A percentile compares a stretch with the other conserved stretches of the same genome.
Evolutionary conservation across 2,888 invertebrate genomes (phyloP).

Genomic region (Acrobasis suavella): DNA sequence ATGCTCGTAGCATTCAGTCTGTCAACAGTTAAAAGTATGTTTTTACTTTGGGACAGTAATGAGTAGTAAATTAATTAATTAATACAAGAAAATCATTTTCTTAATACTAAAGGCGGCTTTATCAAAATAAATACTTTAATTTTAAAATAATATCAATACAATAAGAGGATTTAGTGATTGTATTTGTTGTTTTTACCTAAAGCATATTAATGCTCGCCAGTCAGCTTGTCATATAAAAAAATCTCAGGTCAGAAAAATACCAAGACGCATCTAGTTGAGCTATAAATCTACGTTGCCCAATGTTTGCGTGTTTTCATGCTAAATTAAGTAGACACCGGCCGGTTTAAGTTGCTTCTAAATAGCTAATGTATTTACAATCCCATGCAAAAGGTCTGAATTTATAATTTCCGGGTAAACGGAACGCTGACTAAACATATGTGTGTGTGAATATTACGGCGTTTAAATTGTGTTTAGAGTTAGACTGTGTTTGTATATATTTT

Average conservation of each 20-base stretch:
- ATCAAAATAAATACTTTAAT: too few relatives aligned
- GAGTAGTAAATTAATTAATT: too few relatives aligned
- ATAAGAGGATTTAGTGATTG: too few relatives aligned
- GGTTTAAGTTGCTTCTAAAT: constrained; percentile 56
- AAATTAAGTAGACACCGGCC: constrained; percentile 62
- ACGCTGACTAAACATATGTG: neutral
- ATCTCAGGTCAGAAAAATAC: neutral
- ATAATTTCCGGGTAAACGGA: constrained; percentile 10
- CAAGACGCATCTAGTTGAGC: constrained; percentile 25
- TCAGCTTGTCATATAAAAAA: too few relatives aligned
- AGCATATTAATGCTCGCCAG: too few relatives aligned
- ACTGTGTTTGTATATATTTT: neutral
- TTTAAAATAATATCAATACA: too few relatives aligned
- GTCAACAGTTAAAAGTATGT: too few relatives aligned
- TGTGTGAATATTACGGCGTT: neutral
- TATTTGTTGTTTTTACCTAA: too few relatives aligned
- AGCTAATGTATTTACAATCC: constrained; percentile 62
- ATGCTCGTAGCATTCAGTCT: too few relatives aligned
- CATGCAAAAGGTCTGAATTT: constrained; percentile 54
- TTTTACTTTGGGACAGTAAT: too few relatives aligned
- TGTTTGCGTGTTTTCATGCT: constrained; percentile 67
- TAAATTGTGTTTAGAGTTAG: neutral
- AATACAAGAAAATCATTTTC: too few relatives aligned
- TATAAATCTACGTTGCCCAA: constrained; percentile 28
- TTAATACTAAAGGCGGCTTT: too few relatives aligned